Conservation (phyloP, 2,888 invertebrate genomes). For the Drosophila cracens region DNA sequence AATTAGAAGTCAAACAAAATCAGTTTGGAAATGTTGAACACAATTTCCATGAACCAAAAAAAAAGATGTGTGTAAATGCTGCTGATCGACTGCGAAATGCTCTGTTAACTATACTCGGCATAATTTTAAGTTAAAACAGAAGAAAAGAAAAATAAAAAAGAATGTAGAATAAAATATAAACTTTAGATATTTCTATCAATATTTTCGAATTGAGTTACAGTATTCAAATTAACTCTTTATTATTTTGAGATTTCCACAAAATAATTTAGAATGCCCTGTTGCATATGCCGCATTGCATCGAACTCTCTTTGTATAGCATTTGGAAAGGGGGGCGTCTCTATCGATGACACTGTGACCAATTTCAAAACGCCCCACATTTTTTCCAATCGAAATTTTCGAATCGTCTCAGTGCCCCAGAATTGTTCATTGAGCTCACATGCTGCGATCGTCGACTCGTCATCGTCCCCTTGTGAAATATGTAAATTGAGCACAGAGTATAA, state of each 20-base stretch:
- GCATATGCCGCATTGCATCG: background rate
- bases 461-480: conserved; percentile 13
- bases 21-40: conserved; percentile 29
- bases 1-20: conserved; percentile 10
- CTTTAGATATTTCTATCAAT: rapidly evolving
- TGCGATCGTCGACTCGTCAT: background rate
- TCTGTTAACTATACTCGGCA: background rate
- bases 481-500: conserved; percentile 33
- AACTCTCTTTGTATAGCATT: background rate
- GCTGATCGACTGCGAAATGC: background rate
- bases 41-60: conserved; percentile 7
- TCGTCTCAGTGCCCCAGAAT: conserved; percentile 53
- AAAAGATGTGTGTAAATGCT: background rate
- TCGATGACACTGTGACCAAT: conserved; percentile 35
- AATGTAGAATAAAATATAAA: too few relatives aligned
- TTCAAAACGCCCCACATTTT: conserved; percentile 74
- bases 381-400: conserved; percentile 34
- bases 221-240: background rate
- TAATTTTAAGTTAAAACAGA: background rate
- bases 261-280: background rate
- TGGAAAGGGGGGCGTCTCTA: conserved; percentile 60
- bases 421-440: conserved; percentile 44
- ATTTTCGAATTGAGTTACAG: background rate
- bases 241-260: background rate
- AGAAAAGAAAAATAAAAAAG: background rate